Conservation (phyloP, 2,797 vertebrate genomes). For the Hoplostethus mediterraneus region DNA sequence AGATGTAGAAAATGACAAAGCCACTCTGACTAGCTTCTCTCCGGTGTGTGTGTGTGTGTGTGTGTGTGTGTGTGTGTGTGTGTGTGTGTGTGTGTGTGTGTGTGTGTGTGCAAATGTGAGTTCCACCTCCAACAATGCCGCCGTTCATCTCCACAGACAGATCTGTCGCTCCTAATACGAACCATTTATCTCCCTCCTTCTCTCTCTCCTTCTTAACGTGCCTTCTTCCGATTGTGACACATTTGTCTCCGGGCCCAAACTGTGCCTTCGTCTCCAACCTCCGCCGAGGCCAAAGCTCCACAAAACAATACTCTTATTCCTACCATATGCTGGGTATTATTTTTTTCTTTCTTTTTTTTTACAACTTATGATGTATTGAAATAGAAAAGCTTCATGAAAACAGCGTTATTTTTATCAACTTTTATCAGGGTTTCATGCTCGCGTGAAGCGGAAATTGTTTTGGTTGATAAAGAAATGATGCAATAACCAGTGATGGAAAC, state of each 20-base stretch:
- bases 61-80: conserved; percentile 24
- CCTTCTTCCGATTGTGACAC: conserved; percentile 49
- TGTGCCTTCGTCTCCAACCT: conserved; percentile 25
- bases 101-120: not conserved
- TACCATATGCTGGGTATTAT: no score
- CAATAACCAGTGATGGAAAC: not conserved
- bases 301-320: no score
- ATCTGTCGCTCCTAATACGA: conserved; percentile 45
- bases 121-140: conserved; percentile 48
- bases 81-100: conserved; percentile 26
- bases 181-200: conserved; percentile 48
- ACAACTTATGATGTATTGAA: conserved; percentile 26
- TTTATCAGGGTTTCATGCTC: conserved; percentile 2
- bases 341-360: no score
- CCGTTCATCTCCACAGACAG: conserved; percentile 59
- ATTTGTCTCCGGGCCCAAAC: conserved; percentile 55
- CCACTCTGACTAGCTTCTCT: conserved; percentile 22
- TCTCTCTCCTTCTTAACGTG: conserved; percentile 30
- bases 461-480: conserved; percentile 1
- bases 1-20: conserved; percentile 61
- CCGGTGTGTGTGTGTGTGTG: conserved; percentile 32
- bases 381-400: conserved; percentile 25
- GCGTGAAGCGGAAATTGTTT: conserved; percentile 25
- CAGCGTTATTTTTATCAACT: conserved; percentile 18
- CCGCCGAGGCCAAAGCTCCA: no score